Base-by-base conservation (phyloP, 2,797 vertebrate species). In the Clamator glandarius region DNA sequence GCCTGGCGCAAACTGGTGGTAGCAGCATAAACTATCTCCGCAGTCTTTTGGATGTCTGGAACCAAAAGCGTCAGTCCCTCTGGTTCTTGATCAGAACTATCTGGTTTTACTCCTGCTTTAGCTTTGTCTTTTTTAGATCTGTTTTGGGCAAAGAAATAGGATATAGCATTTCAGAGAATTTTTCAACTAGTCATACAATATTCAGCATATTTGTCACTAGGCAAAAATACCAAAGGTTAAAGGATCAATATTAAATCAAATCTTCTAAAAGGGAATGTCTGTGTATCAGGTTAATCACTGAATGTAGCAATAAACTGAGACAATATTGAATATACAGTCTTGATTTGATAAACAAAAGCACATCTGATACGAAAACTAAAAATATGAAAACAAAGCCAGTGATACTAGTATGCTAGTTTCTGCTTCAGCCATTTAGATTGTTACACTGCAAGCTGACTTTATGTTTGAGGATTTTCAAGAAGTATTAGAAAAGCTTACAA, bases 71-170 rank as follows among this genome's bases (percentile, higher is more conserved):
- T 99, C 92, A 99, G 97, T 31, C 99, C 99, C 96, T 99, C 99
- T 0, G 99, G 99, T 87, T 99, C 99, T 24, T 99, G 99, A 92
- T 99, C 99, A 1, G 99, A 99, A 69, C 96, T 58, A 35, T 99
- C 99, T 0, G 99, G 90, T 96, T 99, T 99, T 84, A 98, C 98
- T 92, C 99, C 98, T 15, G 98, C 98, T 99, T 99, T 99, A 90
- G 98, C 98, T 97, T 99, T 99, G 96, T 99, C 99, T 96, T 99
- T 99, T 98, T 99, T 99, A 90, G 99, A 99, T 97, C 99, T 99
- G 93, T 68, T 70, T 44, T 41, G 33, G 15, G 8, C 24, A 90
- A 85, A 92, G 31, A 86, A 66, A 55, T 2, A 74, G 73, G 41
- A 94, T 69, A 87, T 4, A 54, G 33, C 42, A 52, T n/a, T 28